These are phyloP conservation scores for Eudasyphora cyanicolor DNA, from an alignment of 2,888 invertebrate genomes.

Conservation along the genomic window DNA sequence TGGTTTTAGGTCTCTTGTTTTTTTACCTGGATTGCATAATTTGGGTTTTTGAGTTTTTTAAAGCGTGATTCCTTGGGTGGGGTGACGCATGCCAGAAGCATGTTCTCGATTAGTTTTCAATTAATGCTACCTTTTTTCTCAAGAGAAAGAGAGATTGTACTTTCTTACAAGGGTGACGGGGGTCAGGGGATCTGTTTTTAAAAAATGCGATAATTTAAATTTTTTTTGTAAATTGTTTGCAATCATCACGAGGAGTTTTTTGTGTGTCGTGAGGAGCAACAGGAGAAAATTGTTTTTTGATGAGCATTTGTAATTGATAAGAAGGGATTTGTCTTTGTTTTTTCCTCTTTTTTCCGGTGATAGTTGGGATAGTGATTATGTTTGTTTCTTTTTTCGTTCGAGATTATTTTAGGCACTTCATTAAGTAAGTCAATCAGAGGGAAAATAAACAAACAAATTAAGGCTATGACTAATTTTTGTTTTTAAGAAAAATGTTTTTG, in stretches of 20 bases:
- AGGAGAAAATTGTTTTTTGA: conserved; percentile 32
- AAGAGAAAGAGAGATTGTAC: too few species aligned
- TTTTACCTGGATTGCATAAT: conserved; percentile 48
- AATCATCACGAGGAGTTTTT: conserved; percentile 21
- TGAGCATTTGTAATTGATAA: conserved; percentile 23
- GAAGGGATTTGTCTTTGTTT: background rate
- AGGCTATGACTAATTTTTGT: too few species aligned
- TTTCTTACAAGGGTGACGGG: conserved; percentile 34
- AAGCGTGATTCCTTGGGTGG: conserved; percentile 4
- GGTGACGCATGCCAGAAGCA: conserved; percentile 60
- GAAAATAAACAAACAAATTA: too few species aligned
- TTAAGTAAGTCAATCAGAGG: too few species aligned
- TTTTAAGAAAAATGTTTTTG: too few species aligned
- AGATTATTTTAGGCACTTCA: too few species aligned
- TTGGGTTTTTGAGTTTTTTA: conserved; percentile 33
- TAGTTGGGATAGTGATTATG: background rate
- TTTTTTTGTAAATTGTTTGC: background rate
- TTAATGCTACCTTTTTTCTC: conserved; percentile 61
- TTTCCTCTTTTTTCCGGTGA: background rate
- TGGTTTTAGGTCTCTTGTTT: conserved; percentile 6
- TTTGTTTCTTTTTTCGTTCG: too few species aligned
- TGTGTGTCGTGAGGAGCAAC: conserved; percentile 16
- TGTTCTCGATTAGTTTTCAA: conserved; percentile 62
- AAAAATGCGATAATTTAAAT: conserved; percentile 12
- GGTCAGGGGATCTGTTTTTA: conserved; percentile 30